phyloP scores from a whole-genome alignment of 2,797 vertebrate genomes.

The Todus mexicanus region DNA sequence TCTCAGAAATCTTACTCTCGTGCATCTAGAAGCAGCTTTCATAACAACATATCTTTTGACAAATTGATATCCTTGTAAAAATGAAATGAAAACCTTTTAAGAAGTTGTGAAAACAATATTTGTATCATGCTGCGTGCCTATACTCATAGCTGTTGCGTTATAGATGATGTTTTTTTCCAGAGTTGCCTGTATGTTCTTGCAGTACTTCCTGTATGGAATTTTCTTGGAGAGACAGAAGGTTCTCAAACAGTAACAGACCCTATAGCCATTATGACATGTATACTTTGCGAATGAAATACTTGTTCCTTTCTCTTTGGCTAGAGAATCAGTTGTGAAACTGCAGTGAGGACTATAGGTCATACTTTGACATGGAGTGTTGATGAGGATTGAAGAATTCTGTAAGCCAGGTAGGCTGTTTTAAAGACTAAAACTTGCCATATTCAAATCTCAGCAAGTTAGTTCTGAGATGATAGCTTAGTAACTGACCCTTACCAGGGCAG shows the following conservation, averaged over 20 bases:
- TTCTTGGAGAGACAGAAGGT: neutral
- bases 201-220: neutral
- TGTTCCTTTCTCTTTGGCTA: neutral
- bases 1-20: neutral
- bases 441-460: neutral
- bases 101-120: neutral
- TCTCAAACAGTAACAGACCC: neutral
- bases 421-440: neutral
- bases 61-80: neutral
- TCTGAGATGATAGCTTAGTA: neutral
- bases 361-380: neutral
- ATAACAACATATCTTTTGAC: neutral
- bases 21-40: neutral
- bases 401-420: neutral
- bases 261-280: neutral
- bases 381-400: neutral
- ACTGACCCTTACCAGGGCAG: neutral
- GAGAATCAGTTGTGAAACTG: neutral
- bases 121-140: neutral
- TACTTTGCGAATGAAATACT: neutral
- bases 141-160: neutral
- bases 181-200: neutral
- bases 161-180: neutral
- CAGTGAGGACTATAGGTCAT: neutral
- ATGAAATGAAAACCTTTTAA: neutral